Evolutionary conservation across 2,797 vertebrate species (phyloP).

Genomic region (Pipistrellus kuhlii): DNA sequence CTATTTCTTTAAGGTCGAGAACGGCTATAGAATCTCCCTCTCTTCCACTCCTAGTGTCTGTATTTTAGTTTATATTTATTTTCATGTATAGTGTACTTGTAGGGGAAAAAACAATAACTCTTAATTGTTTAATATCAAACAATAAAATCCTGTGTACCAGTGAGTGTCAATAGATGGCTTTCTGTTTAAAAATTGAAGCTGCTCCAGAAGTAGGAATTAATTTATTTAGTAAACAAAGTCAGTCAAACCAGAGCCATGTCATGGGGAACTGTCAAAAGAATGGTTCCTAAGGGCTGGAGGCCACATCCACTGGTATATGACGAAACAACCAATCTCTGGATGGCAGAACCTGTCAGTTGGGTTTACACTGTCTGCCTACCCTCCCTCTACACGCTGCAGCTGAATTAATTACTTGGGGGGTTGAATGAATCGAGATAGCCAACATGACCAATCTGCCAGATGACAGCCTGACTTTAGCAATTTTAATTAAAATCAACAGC

Average conservation of each 20-base stretch:
- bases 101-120: constrained; percentile 76
- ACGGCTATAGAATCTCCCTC: neutral
- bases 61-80: constrained; percentile 79
- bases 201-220: constrained; percentile 80
- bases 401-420: constrained; percentile 17
- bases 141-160: constrained; percentile 84
- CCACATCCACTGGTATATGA: neutral
- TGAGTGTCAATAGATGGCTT: constrained; percentile 80
- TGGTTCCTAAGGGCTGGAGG: constrained; percentile 62
- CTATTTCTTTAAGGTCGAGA: constrained; percentile 51
- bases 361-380: constrained; percentile 28
- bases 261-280: constrained; percentile 59
- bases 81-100: constrained; percentile 78
- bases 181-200: constrained; percentile 82
- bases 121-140: constrained; percentile 84
- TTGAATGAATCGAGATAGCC: constrained; percentile 39
- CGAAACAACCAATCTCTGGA: neutral
- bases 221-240: constrained; percentile 82
- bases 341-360: constrained; percentile 61
- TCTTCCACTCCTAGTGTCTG: constrained; percentile 6
- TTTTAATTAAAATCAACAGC: constrained; percentile 53
- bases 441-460: constrained; percentile 32
- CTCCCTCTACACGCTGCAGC: neutral
- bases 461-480: constrained; percentile 37
- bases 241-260: constrained; percentile 67